These are phyloP conservation scores for Rhagologus leucostigma DNA, from an alignment of 2,113 vertebrate species.

Conservation along the genomic window DNA sequence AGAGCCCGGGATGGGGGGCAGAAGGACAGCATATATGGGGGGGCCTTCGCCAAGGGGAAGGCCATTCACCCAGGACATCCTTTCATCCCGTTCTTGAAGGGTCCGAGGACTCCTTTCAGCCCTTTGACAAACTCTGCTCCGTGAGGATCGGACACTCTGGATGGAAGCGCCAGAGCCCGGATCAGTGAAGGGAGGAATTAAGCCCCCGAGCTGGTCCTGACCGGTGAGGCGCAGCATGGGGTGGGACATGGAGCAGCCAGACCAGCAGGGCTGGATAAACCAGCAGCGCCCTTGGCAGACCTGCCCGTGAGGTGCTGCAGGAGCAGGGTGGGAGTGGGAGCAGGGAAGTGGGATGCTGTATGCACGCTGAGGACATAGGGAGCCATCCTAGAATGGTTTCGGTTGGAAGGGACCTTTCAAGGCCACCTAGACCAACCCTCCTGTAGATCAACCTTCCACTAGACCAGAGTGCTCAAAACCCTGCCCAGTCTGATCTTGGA, in stretches of 20 bases:
- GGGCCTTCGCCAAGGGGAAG: background rate
- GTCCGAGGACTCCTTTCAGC: background rate
- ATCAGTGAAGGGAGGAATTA: background rate
- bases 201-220: background rate
- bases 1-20: background rate
- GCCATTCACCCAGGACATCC: accelerated
- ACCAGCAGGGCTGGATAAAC: background rate
- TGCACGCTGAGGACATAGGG: background rate
- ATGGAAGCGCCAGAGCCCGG: background rate
- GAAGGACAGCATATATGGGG: accelerated
- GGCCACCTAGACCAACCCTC: background rate
- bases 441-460: background rate
- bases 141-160: accelerated
- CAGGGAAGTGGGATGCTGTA: background rate
- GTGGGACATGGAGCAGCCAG: background rate
- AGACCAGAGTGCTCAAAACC: background rate
- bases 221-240: accelerated
- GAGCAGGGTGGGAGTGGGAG: background rate
- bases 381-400: background rate
- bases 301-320: background rate
- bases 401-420: background rate
- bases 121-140: background rate
- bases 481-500: background rate
- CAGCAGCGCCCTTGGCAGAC: accelerated
- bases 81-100: background rate